Percentiles rank a stretch among this genome's conserved stretches.
Conservation (phyloP, 2,113 vertebrate species). For the Equus przewalskii region DNA sequence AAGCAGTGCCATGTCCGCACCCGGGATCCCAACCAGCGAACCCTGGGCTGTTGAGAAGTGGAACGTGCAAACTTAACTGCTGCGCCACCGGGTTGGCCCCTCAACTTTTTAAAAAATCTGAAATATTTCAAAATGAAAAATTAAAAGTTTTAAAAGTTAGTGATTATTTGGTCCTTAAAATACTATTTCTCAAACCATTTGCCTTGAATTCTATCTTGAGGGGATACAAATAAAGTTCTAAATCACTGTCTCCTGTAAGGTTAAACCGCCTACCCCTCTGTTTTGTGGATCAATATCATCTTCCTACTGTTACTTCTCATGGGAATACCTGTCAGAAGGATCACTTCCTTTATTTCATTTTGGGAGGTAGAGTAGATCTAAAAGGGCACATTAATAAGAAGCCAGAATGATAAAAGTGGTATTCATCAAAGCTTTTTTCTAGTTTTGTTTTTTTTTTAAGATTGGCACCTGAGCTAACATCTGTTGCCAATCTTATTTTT, state of each 20-base stretch:
- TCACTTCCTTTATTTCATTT: background rate
- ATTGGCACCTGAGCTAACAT: too few relatives aligned
- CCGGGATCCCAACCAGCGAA: too few relatives aligned
- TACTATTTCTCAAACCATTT: background rate
- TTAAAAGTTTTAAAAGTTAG: conserved; percentile 5
- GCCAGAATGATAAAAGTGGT: background rate
- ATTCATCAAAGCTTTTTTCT: conserved; percentile 36
- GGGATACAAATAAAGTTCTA: background rate
- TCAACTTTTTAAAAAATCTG: background rate
- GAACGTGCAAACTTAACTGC: too few relatives aligned
- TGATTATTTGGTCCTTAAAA: conserved; percentile 18
- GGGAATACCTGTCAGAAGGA: background rate
- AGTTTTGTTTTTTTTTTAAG: background rate
- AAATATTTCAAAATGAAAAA: conserved; percentile 40
- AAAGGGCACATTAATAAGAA: background rate
- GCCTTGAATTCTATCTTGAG: background rate
- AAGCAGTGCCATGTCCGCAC: too few relatives aligned
- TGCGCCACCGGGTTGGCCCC: too few relatives aligned
- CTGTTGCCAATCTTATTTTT: too few relatives aligned
- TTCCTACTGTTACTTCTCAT: background rate
- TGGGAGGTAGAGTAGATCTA: background rate
- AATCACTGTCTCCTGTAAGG: background rate
- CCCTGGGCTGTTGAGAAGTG: too few relatives aligned
- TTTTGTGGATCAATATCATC: background rate
- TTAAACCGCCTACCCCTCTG: background rate